These are phyloP conservation scores for Drosophila neotestacea DNA, from an alignment of 2,888 invertebrate genomes.

Conservation along the genomic window DNA sequence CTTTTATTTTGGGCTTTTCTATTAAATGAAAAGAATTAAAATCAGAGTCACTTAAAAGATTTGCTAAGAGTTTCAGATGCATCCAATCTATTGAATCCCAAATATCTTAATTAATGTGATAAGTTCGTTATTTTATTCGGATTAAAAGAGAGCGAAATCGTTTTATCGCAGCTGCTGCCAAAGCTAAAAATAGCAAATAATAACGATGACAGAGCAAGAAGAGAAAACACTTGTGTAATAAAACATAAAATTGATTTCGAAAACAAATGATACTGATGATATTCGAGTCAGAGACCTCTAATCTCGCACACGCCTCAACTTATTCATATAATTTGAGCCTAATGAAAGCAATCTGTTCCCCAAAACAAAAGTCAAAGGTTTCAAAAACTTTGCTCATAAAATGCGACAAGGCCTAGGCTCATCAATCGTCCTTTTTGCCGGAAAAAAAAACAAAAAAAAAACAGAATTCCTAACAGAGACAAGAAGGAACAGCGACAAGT, in stretches of 20 bases:
- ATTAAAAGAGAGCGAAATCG: constrained; percentile 8
- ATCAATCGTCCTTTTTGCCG: constrained; percentile 61
- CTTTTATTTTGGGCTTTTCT: too few species aligned
- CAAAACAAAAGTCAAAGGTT: constrained; percentile 41
- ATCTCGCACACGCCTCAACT: constrained; percentile 42
- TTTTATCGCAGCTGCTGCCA: constrained; percentile 34
- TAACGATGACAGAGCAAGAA: constrained; percentile 25
- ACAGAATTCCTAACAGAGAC: constrained; percentile 24
- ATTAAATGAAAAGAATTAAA: too few species aligned
- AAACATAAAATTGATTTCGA: constrained; percentile 57
- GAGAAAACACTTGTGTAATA: constrained; percentile 17
- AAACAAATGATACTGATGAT: constrained; percentile 32
- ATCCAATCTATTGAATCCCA: background rate
- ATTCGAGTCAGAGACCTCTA: constrained; percentile 46
- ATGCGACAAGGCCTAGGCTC: constrained; percentile 33
- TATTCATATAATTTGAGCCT: constrained; percentile 58
- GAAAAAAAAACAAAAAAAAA: background rate
- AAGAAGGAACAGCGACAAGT: constrained; percentile 21
- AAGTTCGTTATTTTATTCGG: constrained; percentile 6
- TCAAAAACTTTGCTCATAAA: constrained; percentile 69
- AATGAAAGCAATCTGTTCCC: constrained; percentile 69
- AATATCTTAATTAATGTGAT: constrained; percentile 21
- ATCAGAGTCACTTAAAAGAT: background rate
- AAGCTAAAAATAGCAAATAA: constrained; percentile 13
- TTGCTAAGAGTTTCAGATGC: background rate